These are phyloP conservation scores for Brachionus rubens DNA, from an alignment of 1,140 invertebrate species.

Conservation along the genomic window DNA sequence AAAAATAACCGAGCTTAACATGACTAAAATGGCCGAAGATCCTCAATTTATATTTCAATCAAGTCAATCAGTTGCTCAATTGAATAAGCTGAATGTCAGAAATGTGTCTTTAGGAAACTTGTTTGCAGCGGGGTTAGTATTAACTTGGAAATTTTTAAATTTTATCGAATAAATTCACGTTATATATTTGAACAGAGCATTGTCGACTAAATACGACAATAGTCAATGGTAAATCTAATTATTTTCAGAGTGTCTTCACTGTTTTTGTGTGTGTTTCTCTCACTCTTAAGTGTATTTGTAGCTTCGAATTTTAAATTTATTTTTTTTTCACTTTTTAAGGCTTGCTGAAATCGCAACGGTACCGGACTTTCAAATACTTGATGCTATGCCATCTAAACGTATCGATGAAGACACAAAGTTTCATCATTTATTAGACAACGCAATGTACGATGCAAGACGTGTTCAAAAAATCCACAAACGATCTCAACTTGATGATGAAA, in stretches of 20 bases:
- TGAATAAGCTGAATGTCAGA: neutral
- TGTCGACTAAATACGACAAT: neutral
- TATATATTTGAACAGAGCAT: neutral
- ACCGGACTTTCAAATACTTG: constrained; percentile 32
- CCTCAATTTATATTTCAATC: constrained; percentile 32
- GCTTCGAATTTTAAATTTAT: too few relatives aligned
- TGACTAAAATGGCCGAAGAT: constrained; percentile 44
- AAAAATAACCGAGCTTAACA: constrained; percentile 29
- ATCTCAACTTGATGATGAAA: constrained; percentile 38
- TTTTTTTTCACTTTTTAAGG: neutral
- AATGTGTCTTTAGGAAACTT: constrained; percentile 33
- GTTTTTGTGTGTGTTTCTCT: too few relatives aligned
- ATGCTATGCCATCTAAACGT: neutral
- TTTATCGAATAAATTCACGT: too few relatives aligned
- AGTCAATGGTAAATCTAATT: neutral
- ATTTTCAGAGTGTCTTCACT: neutral
- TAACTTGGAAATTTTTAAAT: too few relatives aligned
- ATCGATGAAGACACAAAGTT: constrained; percentile 29
- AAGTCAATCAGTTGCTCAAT: constrained; percentile 28
- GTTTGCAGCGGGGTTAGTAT: neutral
- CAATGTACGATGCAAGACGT: constrained; percentile 18
- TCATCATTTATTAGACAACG: constrained; percentile 35
- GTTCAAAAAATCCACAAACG: constrained; percentile 34
- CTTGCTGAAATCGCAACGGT: constrained; percentile 15
- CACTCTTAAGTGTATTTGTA: too few relatives aligned